Percentiles rank a stretch among this genome's conserved stretches.
These are phyloP conservation scores for Rhabdomys pumilio DNA, from an alignment of 2,797 vertebrate genomes.

Conservation along the genomic window DNA sequence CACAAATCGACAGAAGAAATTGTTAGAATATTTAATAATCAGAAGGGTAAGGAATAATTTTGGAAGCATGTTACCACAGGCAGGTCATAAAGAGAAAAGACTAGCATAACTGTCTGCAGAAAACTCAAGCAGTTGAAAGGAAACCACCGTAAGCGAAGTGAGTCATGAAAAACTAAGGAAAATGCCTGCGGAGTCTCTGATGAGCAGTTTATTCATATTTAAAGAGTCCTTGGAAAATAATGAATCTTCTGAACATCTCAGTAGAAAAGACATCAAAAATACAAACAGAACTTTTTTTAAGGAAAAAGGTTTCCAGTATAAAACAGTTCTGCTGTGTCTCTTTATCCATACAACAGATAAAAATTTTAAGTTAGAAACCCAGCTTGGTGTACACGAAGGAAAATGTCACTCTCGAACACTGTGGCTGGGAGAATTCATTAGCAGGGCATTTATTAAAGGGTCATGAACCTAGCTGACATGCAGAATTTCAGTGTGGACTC, in stretches of 20 bases:
- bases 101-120: not conserved
- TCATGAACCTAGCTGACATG: not conserved
- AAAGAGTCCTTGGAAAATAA: not conserved
- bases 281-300: not conserved
- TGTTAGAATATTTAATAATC: constrained; percentile 17
- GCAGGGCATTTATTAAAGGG: not conserved
- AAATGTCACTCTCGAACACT: not conserved
- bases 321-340: not conserved
- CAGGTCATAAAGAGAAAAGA: not conserved
- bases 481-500: not conserved
- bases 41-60: not conserved
- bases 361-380: not conserved
- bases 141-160: not conserved
- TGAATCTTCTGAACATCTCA: not conserved
- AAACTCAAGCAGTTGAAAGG: not conserved
- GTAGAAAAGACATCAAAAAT: not conserved
- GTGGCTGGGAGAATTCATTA: not conserved
- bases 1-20: not conserved
- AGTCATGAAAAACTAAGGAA: not conserved
- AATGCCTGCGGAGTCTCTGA: not conserved
- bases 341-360: not conserved
- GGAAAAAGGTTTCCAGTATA: not conserved
- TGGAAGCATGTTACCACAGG: not conserved
- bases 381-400: not conserved
- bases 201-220: not conserved